phyloP scores from a whole-genome alignment of 2,888 invertebrate genomes.

The Melitaea athalia region DNA sequence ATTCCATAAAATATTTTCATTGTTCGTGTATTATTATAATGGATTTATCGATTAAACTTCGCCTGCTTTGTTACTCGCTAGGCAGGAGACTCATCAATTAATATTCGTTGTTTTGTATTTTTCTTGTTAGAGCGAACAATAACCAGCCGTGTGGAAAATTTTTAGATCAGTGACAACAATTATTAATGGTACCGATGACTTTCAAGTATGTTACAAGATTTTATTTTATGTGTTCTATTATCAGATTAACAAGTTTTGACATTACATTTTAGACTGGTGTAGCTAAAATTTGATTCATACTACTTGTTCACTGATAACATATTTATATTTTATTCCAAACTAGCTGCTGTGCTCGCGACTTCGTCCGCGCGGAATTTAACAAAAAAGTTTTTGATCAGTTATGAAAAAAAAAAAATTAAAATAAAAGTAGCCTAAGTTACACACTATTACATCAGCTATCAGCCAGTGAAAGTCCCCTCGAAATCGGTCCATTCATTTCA shows the following conservation, averaged over 20 bases:
- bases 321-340: too few species aligned
- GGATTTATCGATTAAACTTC: conserved; percentile 8
- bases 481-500: too few species aligned
- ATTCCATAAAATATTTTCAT: conserved; percentile 12
- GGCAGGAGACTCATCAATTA: conserved; percentile 27
- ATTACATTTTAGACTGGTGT: too few species aligned
- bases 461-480: too few species aligned
- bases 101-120: conserved; percentile 35
- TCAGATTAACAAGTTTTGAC: too few species aligned
- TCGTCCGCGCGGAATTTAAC: too few species aligned
- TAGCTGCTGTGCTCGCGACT: too few species aligned
- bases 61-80: conserved; percentile 33
- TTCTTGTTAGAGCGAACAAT: conserved; percentile 28
- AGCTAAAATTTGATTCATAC: background rate
- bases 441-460: too few species aligned
- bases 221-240: too few species aligned
- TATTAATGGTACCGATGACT: background rate
- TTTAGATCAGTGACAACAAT: conserved; percentile 8
- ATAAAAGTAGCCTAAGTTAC: too few species aligned
- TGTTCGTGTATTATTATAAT: conserved; percentile 9
- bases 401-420: too few species aligned
- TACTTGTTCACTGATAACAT: background rate
- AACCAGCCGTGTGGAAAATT: conserved; percentile 29
- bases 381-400: too few species aligned
- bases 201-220: background rate